These are phyloP conservation scores for Alsophila aescularia DNA, from an alignment of 2,888 invertebrate species.

Conservation along the genomic window DNA sequence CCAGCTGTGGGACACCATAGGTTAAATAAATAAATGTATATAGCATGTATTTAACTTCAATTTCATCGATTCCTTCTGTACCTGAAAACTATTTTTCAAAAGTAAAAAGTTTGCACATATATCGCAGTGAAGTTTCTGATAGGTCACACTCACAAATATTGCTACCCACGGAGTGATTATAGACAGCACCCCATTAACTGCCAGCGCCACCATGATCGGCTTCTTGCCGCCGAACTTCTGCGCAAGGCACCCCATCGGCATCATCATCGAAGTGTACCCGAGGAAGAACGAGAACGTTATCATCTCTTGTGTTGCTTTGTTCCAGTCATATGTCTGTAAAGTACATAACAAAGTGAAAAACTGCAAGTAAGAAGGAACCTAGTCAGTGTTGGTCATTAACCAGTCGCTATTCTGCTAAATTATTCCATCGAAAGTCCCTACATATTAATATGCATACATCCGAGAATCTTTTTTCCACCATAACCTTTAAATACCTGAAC, in stretches of 20 bases:
- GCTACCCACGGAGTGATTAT: slow-evolving; percentile 65
- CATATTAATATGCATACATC: too few species aligned
- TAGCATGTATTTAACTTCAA: too few species aligned
- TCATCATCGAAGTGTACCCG: slow-evolving; percentile 80
- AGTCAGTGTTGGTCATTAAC: not conserved
- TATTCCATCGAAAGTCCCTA: too few species aligned
- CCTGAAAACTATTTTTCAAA: too few species aligned
- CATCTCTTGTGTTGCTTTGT: slow-evolving; percentile 64
- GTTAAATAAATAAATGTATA: too few species aligned
- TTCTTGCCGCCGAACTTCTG: slow-evolving; percentile 86
- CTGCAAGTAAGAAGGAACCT: not conserved
- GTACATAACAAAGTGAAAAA: not conserved
- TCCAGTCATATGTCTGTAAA: slow-evolving; percentile 65
- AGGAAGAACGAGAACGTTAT: slow-evolving; percentile 80
- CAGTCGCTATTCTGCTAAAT: too few species aligned
- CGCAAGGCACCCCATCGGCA: slow-evolving; percentile 84
- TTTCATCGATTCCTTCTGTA: too few species aligned
- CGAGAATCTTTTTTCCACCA: too few species aligned
- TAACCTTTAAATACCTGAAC: too few species aligned
- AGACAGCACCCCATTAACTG: slow-evolving; percentile 58
- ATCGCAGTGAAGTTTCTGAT: too few species aligned
- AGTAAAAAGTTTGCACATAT: too few species aligned
- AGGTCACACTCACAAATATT: slow-evolving; percentile 60
- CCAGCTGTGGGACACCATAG: too few species aligned
- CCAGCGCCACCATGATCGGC: slow-evolving; percentile 73